Conservation (phyloP, 2,113 vertebrate genomes). For the Haemorhous mexicanus region DNA sequence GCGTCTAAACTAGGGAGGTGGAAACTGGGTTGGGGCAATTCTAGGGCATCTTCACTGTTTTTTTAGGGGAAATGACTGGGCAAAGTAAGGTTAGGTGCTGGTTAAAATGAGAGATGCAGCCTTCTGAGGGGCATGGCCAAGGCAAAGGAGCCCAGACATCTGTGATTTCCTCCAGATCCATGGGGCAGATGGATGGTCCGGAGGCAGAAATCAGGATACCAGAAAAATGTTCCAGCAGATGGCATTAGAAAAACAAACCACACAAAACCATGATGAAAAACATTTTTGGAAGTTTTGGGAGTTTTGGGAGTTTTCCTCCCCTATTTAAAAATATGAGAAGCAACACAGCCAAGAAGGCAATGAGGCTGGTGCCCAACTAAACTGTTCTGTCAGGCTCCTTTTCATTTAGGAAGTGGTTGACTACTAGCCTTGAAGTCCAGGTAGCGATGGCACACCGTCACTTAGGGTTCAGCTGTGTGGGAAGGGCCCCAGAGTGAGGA, state of each 20-base stretch:
- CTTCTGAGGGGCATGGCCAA: not conserved
- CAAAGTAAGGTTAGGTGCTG: not conserved
- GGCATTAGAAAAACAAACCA: not conserved
- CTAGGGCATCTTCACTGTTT: not conserved
- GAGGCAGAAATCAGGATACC: not conserved
- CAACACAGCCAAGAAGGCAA: not conserved
- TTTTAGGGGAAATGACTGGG: not conserved
- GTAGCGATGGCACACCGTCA: not conserved
- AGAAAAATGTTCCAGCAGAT: not conserved
- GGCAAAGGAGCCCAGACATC: not conserved
- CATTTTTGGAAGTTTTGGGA: not conserved
- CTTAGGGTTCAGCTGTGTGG: not conserved
- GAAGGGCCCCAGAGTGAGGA: not conserved
- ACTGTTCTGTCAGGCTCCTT: not conserved
- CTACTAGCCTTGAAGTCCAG: not conserved
- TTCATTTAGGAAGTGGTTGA: not conserved
- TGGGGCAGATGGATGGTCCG: not conserved
- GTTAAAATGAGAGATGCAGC: not conserved
- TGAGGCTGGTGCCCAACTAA: not conserved
- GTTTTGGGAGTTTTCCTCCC: not conserved
- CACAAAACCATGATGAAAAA: not conserved
- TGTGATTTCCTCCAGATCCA: not conserved
- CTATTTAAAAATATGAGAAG: not conserved
- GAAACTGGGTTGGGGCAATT: not conserved
- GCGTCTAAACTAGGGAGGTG: not conserved